Percentiles rank a stretch among this genome's conserved stretches.
Evolutionary conservation across 2,888 invertebrate species (phyloP).

Genomic region (Bruchidius siliquastri): DNA sequence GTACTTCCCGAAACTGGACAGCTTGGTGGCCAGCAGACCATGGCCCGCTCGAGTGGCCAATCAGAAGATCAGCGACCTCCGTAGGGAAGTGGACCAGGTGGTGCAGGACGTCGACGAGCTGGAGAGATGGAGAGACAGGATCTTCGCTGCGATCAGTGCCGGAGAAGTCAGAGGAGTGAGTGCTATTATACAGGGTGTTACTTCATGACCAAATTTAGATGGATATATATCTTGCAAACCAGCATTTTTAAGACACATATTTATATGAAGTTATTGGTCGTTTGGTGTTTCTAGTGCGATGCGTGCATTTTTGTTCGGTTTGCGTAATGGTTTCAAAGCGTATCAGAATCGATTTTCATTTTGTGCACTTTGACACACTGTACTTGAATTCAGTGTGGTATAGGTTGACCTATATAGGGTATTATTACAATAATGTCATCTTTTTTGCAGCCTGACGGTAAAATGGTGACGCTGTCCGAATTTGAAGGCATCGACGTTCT

Average conservation of each 20-base stretch:
- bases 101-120: conserved; percentile 64
- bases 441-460: conserved; percentile 53
- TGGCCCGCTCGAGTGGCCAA: conserved; percentile 69
- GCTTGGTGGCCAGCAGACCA: conserved; percentile 66
- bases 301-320: too few relatives aligned
- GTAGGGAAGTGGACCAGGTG: conserved; percentile 64
- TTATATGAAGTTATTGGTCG: too few relatives aligned
- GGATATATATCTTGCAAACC: too few relatives aligned
- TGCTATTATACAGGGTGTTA: conserved; percentile 11
- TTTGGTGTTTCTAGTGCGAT: too few relatives aligned
- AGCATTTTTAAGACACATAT: too few relatives aligned
- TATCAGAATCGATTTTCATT: too few relatives aligned
- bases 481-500: conserved; percentile 69
- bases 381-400: too few relatives aligned
- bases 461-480: conserved; percentile 57
- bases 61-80: conserved; percentile 56
- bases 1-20: conserved; percentile 82
- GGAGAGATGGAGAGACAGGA: conserved; percentile 71
- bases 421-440: background rate
- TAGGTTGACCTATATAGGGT: too few relatives aligned
- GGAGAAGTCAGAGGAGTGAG: conserved; percentile 56
- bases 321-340: too few relatives aligned
- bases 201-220: too few relatives aligned
- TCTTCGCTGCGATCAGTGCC: conserved; percentile 66
- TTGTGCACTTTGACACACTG: too few relatives aligned